Evolutionary conservation across 2,888 invertebrate species (phyloP).

Genomic region (Amblyjoppa proteus): DNA sequence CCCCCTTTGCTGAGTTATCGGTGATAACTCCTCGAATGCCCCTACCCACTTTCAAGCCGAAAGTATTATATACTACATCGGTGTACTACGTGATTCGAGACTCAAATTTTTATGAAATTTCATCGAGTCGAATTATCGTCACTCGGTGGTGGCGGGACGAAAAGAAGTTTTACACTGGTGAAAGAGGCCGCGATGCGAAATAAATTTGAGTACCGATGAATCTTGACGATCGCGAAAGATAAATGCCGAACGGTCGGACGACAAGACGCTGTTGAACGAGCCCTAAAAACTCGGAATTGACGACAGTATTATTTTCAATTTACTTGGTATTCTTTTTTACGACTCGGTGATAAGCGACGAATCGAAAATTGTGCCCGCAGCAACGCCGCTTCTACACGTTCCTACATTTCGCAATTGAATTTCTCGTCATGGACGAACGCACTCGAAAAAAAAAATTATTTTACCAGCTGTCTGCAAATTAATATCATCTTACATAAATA

Average conservation of each 20-base stretch:
- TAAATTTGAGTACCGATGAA: neutral
- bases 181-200: neutral
- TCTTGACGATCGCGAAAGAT: neutral
- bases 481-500: neutral
- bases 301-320: too few species aligned
- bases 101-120: slow-evolving; percentile 60
- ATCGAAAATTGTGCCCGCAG: too few species aligned
- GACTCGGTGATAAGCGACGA: too few species aligned
- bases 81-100: slow-evolving; percentile 59
- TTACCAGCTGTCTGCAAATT: too few species aligned
- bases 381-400: too few species aligned
- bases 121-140: slow-evolving; percentile 45
- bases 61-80: slow-evolving; percentile 57
- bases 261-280: neutral
- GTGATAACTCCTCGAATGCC: slow-evolving; percentile 61
- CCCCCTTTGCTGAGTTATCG: slow-evolving; percentile 57
- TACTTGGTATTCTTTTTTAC: too few species aligned
- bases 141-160: slow-evolving; percentile 19
- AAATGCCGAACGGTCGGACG: neutral
- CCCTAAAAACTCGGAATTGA: too few species aligned
- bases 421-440: too few species aligned
- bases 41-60: slow-evolving; percentile 56
- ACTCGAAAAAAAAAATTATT: too few species aligned
- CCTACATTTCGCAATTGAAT: too few species aligned
- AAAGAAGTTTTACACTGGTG: slow-evolving; percentile 20